Percentiles rank a stretch among this genome's conserved stretches.
phyloP scores from a whole-genome alignment of 2,888 invertebrate species.

The Pimpla rufipes region DNA sequence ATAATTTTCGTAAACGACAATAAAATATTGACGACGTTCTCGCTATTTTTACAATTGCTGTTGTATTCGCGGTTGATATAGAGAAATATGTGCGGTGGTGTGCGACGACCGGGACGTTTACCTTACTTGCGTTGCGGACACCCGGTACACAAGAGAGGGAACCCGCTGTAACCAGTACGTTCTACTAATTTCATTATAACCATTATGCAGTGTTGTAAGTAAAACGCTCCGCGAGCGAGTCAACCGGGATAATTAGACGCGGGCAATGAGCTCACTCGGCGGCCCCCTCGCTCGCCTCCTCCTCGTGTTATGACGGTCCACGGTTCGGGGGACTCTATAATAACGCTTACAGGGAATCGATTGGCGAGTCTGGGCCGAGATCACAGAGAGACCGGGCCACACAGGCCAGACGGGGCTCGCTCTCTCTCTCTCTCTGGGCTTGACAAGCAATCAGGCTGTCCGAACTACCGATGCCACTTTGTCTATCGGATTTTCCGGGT shows the following conservation, averaged over 20 bases:
- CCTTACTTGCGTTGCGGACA: constrained; percentile 8
- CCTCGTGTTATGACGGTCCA: constrained; percentile 4
- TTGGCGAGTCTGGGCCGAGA: background rate
- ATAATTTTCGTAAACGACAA: too few species aligned
- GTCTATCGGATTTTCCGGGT: constrained; percentile 56
- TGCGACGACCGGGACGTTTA: too few species aligned
- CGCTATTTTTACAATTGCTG: too few species aligned
- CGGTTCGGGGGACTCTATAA: background rate
- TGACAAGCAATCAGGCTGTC: constrained; percentile 62
- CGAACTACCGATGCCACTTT: constrained; percentile 50
- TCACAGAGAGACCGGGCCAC: background rate
- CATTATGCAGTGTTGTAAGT: constrained; percentile 24
- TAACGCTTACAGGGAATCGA: constrained; percentile 20
- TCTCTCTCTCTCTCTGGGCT: constrained; percentile 29
- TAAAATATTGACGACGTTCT: too few species aligned
- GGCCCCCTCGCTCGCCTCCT: background rate
- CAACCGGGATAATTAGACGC: constrained; percentile 41
- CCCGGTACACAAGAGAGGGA: constrained; percentile 43
- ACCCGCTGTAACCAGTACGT: constrained; percentile 34
- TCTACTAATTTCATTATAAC: constrained; percentile 60
- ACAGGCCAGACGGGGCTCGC: background rate
- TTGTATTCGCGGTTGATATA: too few species aligned
- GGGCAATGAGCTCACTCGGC: background rate
- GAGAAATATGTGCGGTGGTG: too few species aligned
- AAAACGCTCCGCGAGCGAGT: constrained; percentile 43